Conservation (phyloP, 2,797 vertebrate genomes). For the Gymnothorax reevesii region DNA sequence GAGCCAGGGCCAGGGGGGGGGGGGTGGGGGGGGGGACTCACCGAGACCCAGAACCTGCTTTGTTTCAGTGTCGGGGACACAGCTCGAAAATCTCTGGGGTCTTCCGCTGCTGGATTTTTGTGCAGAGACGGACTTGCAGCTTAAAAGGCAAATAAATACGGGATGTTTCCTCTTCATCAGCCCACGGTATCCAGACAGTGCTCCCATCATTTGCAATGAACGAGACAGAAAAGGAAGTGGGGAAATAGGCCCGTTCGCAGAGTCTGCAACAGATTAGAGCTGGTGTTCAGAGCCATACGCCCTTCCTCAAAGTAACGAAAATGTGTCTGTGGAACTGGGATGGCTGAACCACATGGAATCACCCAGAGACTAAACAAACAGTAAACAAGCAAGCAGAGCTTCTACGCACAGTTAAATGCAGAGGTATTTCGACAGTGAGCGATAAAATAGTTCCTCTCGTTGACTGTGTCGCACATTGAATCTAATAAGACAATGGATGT, state of each 20-base stretch:
- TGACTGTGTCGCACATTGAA: neutral
- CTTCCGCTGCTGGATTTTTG: neutral
- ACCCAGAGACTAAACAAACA: neutral
- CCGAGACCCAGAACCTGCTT: slow-evolving; percentile 11
- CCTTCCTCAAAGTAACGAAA: neutral
- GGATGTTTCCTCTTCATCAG: slow-evolving; percentile 4
- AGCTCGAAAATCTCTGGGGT: neutral
- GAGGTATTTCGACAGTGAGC: neutral
- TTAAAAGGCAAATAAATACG: slow-evolving; percentile 15
- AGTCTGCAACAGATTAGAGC: neutral
- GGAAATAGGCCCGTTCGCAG: neutral
- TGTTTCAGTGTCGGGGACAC: slow-evolving; percentile 8
- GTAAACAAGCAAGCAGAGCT: neutral
- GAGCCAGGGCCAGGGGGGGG: neutral
- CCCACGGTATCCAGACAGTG: neutral
- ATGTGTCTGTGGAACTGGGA: neutral
- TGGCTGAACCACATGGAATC: slow-evolving; percentile 1
- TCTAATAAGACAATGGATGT: neutral
- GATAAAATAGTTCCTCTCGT: too few species aligned
- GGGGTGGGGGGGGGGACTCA: slow-evolving; percentile 8
- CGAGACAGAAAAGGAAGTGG: neutral
- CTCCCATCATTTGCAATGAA: neutral
- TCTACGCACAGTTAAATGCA: neutral
- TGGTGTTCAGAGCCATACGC: neutral
- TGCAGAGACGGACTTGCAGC: neutral